These are phyloP conservation scores for Mus spicilegus DNA, from an alignment of 2,113 vertebrate genomes.

Conservation along the genomic window DNA sequence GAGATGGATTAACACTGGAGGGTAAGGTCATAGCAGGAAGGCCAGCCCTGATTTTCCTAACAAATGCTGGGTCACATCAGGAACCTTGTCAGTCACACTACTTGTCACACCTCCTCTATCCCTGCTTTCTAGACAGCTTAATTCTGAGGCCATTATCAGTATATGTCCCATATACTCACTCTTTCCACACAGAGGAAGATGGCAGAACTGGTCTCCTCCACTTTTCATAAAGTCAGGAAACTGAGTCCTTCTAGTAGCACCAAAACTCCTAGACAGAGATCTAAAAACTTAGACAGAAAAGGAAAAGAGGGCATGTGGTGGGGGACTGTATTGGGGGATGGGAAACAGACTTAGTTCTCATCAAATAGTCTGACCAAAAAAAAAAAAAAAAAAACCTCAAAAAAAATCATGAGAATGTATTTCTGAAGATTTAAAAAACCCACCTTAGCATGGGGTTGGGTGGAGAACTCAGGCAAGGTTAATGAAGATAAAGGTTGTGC, in stretches of 20 bases:
- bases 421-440: neutral
- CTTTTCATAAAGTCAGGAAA: neutral
- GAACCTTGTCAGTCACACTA: neutral
- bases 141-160: neutral
- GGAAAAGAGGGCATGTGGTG: neutral
- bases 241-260: neutral
- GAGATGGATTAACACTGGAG: neutral
- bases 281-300: neutral
- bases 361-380: neutral
- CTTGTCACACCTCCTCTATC: neutral
- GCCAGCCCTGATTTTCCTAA: neutral
- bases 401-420: neutral
- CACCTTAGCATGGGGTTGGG: neutral
- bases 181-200: neutral
- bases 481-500: neutral
- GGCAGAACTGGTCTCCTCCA: neutral
- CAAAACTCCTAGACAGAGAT: neutral
- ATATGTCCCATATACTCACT: neutral
- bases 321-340: neutral
- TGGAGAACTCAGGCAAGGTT: too few relatives aligned
- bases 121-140: neutral
- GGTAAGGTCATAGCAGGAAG: neutral
- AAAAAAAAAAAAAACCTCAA: neutral
- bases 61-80: accelerated
- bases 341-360: neutral